A percentile compares a stretch with the other conserved stretches of the same genome.
These are phyloP conservation scores for Archivesica marissinica DNA, from an alignment of 1,140 invertebrate species.

Conservation along the genomic window DNA sequence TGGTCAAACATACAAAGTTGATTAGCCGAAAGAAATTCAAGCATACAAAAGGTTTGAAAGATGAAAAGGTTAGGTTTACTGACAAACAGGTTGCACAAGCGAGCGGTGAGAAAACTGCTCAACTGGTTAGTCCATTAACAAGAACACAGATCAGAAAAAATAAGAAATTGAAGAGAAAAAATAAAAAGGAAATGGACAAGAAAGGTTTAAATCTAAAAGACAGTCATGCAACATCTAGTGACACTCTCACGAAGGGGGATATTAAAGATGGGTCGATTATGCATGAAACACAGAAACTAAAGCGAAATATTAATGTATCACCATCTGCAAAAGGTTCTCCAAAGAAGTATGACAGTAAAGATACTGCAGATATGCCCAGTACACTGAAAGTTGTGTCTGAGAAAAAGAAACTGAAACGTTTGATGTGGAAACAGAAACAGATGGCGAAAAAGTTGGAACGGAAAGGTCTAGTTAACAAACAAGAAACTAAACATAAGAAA, in stretches of 20 bases:
- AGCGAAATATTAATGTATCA: too few species aligned
- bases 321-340: background rate
- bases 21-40: slow-evolving; percentile 18
- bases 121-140: background rate
- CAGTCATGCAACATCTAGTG: background rate
- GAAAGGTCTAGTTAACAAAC: background rate
- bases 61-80: background rate
- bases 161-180: background rate
- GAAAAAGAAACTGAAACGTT: slow-evolving; percentile 41
- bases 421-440: slow-evolving; percentile 37
- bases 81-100: background rate
- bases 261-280: too few species aligned
- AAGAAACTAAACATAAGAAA: background rate
- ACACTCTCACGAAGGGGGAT: too few species aligned
- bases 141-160: background rate
- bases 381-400: background rate
- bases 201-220: background rate
- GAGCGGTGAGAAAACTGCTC: background rate
- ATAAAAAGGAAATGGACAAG: background rate
- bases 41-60: background rate
- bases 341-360: background rate
- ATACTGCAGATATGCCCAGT: too few species aligned
- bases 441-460: slow-evolving; percentile 1
- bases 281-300: too few species aligned
- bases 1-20: slow-evolving; percentile 1